Conservation (phyloP, 2,113 vertebrate species). For the Oryzias javanicus region DNA sequence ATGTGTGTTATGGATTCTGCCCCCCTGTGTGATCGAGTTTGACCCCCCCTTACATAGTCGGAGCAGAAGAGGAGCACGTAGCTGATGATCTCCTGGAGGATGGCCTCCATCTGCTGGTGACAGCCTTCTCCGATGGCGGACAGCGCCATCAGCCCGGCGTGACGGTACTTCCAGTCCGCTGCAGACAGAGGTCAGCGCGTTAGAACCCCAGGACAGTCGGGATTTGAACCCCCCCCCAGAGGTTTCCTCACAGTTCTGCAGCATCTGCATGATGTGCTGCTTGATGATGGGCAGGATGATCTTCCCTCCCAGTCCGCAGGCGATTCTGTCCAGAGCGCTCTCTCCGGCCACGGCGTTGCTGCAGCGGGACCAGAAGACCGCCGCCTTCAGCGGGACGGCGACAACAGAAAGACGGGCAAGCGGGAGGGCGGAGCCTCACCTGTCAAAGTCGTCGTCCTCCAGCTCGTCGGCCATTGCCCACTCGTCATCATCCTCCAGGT, state of each 20-base stretch:
- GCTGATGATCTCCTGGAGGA: slow-evolving; percentile 95
- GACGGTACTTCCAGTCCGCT: slow-evolving; percentile 98
- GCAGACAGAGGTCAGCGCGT: background rate
- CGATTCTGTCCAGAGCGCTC: slow-evolving; percentile 94
- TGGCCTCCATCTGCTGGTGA: slow-evolving; percentile 98
- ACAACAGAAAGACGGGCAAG: background rate
- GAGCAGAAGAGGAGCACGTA: slow-evolving; percentile 94
- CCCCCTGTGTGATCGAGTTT: too few relatives aligned
- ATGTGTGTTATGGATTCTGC: too few relatives aligned
- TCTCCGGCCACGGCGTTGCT: slow-evolving; percentile 98
- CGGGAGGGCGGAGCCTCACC: slow-evolving; percentile 64
- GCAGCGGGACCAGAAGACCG: background rate
- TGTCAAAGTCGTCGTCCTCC: slow-evolving; percentile 97
- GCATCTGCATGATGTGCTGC: slow-evolving; percentile 98
- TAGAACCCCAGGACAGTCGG: too few relatives aligned
- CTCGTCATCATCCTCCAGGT: slow-evolving; percentile 96
- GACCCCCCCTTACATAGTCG: slow-evolving; percentile 86
- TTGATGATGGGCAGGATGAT: slow-evolving; percentile 97
- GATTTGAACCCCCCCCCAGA: too few relatives aligned
- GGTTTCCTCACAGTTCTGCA: slow-evolving; percentile 89
- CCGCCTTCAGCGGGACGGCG: too few relatives aligned
- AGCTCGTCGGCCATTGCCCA: slow-evolving; percentile 96
- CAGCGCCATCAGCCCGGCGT: slow-evolving; percentile 95
- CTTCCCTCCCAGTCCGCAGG: slow-evolving; percentile 96
- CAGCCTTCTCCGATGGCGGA: slow-evolving; percentile 98